phyloP scores from a whole-genome alignment of 2,797 vertebrate genomes.

The Tamandua tetradactyla region DNA sequence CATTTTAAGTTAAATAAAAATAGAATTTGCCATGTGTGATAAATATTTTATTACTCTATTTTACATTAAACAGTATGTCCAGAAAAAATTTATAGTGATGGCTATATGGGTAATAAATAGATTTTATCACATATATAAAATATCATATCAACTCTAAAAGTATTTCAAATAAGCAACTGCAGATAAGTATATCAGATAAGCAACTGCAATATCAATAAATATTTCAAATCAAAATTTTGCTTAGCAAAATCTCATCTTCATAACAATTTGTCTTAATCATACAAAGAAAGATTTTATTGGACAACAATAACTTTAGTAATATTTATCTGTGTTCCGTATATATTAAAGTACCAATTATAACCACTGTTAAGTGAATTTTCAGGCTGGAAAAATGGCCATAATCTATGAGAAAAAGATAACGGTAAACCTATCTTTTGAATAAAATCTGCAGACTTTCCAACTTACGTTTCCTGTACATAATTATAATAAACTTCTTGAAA shows the following conservation, averaged over 20 bases:
- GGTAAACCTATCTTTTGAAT: constrained; percentile 28
- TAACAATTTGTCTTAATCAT: not conserved
- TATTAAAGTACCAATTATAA: constrained; percentile 9
- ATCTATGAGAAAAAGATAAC: constrained; percentile 42
- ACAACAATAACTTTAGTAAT: constrained; percentile 35
- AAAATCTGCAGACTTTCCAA: constrained; percentile 21
- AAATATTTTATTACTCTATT: constrained; percentile 6
- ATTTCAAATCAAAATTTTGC: constrained; percentile 35
- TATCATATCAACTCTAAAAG: not conserved
- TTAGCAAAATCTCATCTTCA: not conserved
- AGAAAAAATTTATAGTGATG: constrained; percentile 14
- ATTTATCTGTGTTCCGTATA: not conserved
- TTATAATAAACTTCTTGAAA: not conserved
- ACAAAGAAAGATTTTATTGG: not conserved
- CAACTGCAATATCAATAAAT: not conserved
- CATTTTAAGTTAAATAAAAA: constrained; percentile 30
- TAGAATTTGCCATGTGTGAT: not conserved
- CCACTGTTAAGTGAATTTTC: not conserved
- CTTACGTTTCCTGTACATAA: not conserved
- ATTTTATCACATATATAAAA: constrained; percentile 14
- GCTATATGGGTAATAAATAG: constrained; percentile 4
- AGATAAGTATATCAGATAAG: too few relatives aligned
- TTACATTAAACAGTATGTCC: constrained; percentile 10
- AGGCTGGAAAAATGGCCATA: constrained; percentile 14
- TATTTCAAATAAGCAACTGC: constrained; percentile 21